A percentile compares a stretch with the other conserved stretches of the same genome.
Evolutionary conservation across 2,113 vertebrate species (phyloP).

Genomic region (Porphyrio hochstetteri): DNA sequence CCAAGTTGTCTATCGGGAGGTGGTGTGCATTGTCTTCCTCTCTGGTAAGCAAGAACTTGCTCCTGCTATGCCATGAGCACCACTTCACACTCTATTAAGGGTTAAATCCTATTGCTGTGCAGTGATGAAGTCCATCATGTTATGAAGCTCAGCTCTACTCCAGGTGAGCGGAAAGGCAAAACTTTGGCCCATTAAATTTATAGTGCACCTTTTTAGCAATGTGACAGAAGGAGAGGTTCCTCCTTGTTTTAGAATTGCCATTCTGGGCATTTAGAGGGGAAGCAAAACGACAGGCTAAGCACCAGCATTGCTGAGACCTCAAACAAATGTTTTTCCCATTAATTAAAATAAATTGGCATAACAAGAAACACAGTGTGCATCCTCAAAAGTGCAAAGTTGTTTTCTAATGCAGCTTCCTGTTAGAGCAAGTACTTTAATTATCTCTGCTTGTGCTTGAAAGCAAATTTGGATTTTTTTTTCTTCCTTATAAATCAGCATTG

Average conservation of each 20-base stretch:
- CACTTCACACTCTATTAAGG: not conserved
- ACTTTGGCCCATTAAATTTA: not conserved
- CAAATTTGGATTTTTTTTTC: constrained; percentile 12
- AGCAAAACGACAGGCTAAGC: not conserved
- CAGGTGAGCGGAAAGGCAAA: not conserved
- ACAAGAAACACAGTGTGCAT: not conserved
- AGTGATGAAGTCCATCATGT: not conserved
- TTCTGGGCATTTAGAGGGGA: not conserved
- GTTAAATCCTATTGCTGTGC: not conserved
- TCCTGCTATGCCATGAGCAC: not conserved
- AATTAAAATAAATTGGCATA: constrained; percentile 66
- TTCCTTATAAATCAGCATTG: constrained; percentile 27
- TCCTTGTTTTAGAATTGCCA: not conserved
- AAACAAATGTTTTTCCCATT: constrained; percentile 58
- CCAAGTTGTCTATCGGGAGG: not conserved
- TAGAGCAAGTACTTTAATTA: constrained; percentile 54
- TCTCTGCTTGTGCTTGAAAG: constrained; percentile 27
- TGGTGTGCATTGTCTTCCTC: not conserved
- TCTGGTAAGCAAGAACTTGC: not conserved
- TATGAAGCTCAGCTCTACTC: not conserved
- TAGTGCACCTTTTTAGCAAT: not conserved
- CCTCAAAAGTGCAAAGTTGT: constrained; percentile 44
- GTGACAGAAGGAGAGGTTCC: not conserved
- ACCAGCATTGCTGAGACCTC: constrained; percentile 15
- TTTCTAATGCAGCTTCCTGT: constrained; percentile 49